Percentiles rank a stretch among this genome's conserved stretches.
phyloP scores from a whole-genome alignment of 2,797 vertebrate species.

The Hylomyscus alleni region DNA sequence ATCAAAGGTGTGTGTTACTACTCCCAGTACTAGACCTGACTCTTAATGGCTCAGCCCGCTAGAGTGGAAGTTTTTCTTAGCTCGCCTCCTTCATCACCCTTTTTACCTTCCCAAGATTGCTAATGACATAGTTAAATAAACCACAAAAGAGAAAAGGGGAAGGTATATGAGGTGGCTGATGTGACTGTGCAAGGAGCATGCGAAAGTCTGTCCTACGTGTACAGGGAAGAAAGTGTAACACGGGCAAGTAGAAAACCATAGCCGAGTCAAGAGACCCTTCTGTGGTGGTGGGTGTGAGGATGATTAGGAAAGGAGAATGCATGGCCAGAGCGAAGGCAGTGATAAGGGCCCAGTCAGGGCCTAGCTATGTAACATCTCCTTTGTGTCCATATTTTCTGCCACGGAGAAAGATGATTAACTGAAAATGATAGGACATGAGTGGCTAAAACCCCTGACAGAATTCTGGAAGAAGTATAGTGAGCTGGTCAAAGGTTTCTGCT shows the following conservation, averaged over 20 bases:
- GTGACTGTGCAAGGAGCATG: background rate
- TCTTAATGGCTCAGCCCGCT: background rate
- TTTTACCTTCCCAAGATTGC: background rate
- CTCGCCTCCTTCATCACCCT: background rate
- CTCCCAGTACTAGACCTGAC: background rate
- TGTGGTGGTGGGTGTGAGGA: background rate
- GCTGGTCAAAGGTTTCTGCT: background rate
- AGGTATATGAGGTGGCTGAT: background rate
- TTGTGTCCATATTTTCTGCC: constrained; percentile 18
- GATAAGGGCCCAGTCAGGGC: background rate
- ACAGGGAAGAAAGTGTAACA: constrained; percentile 21
- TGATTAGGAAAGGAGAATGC: background rate
- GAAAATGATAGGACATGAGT: constrained; percentile 18
- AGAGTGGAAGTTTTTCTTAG: constrained; percentile 15
- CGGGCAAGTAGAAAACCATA: background rate
- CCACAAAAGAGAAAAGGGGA: constrained; percentile 7
- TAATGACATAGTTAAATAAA: background rate
- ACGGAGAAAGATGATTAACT: constrained; percentile 26
- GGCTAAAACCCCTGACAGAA: background rate
- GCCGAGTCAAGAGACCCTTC: background rate
- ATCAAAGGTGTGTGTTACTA: background rate
- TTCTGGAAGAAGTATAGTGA: background rate
- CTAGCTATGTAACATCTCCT: background rate
- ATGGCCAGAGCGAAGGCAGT: constrained; percentile 13
- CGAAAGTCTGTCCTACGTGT: background rate